Percentiles rank a stretch among this genome's conserved stretches.
Evolutionary conservation across 1,140 invertebrate species (phyloP).

Genomic region (Atta colombica): DNA sequence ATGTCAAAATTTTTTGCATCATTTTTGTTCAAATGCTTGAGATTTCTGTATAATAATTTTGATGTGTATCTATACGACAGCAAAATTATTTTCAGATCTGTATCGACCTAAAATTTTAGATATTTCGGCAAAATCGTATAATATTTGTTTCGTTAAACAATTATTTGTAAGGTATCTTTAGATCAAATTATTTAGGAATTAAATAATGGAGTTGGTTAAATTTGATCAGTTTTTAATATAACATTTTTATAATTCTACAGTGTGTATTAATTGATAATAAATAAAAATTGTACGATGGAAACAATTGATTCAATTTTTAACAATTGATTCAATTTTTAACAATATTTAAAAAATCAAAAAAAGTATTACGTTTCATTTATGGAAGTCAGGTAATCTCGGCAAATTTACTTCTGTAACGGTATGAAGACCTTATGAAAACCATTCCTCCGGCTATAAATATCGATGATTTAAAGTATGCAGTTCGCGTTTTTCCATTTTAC

Average conservation of each 20-base stretch:
- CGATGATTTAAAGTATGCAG: conserved; percentile 63
- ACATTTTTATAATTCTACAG: neutral
- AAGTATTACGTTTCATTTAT: neutral
- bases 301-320: neutral
- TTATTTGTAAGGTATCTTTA: neutral
- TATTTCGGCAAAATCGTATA: neutral
- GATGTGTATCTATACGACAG: too few relatives aligned
- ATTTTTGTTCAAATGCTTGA: too few relatives aligned
- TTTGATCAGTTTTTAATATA: neutral
- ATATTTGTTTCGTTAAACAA: neutral
- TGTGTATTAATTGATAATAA: neutral
- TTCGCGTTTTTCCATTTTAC: conserved; percentile 44
- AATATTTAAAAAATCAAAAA: neutral
- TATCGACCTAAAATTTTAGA: too few relatives aligned
- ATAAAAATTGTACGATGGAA: neutral
- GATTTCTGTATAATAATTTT: too few relatives aligned
- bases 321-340: neutral
- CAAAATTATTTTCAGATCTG: too few relatives aligned
- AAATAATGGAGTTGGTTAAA: neutral
- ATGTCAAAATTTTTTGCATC: too few relatives aligned
- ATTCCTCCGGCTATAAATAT: conserved; percentile 59
- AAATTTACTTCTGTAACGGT: neutral
- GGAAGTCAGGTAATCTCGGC: conserved; percentile 10
- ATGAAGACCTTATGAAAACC: conserved; percentile 38
- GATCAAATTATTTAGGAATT: neutral